A percentile compares a stretch with the other conserved stretches of the same genome.
These are phyloP conservation scores for Triplophysa tibetana DNA, from an alignment of 2,113 vertebrate genomes.

Conservation along the genomic window DNA sequence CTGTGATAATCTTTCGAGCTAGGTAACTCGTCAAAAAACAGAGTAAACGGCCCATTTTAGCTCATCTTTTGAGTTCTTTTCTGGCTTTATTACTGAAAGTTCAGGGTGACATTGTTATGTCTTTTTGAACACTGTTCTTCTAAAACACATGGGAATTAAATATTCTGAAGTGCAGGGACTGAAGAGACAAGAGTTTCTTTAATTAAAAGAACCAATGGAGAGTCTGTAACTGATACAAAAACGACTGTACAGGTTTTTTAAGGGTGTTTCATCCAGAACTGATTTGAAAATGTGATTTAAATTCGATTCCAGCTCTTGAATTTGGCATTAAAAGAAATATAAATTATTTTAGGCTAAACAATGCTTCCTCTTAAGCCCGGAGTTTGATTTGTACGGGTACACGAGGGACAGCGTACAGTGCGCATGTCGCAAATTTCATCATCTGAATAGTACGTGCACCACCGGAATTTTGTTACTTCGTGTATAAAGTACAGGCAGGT, in stretches of 20 bases:
- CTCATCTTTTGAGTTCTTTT: conserved; percentile 3
- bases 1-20: conserved; percentile 27
- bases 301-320: too few relatives aligned
- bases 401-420: too few relatives aligned
- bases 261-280: not conserved
- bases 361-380: not conserved
- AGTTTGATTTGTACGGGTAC: too few relatives aligned
- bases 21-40: conserved; percentile 25
- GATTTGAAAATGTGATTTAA: not conserved
- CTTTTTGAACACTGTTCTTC: conserved; percentile 29
- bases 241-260: not conserved
- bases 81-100: conserved; percentile 31
- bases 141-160: not conserved
- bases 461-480: too few relatives aligned
- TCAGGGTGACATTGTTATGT: conserved; percentile 25
- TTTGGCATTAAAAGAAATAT: too few relatives aligned
- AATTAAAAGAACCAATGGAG: conserved; percentile 5
- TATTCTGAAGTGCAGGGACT: not conserved
- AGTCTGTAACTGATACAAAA: not conserved
- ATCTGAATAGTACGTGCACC: too few relatives aligned
- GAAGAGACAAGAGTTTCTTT: not conserved
- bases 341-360: not conserved
- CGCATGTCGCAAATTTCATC: too few relatives aligned
- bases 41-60: conserved; percentile 7
- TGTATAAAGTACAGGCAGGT: too few relatives aligned